Conservation (phyloP, 2,888 invertebrate species). For the Allolobophora icterica region DNA sequence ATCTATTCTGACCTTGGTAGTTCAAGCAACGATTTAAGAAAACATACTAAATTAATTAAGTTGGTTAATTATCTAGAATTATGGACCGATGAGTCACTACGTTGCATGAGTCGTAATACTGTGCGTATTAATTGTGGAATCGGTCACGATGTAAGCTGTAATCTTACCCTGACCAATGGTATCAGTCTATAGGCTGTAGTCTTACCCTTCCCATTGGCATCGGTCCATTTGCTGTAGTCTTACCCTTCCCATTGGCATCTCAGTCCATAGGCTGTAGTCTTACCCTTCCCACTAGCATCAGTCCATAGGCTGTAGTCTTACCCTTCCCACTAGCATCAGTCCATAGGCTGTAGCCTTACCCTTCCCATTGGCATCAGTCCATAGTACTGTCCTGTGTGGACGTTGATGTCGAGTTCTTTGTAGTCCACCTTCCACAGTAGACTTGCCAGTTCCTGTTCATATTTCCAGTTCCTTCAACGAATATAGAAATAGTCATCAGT, state of each 20-base stretch:
- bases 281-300: not conserved
- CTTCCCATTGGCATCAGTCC: not conserved
- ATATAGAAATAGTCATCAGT: not conserved
- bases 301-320: not conserved
- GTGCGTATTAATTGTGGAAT: too few species aligned
- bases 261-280: not conserved
- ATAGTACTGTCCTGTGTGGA: constrained; percentile 28
- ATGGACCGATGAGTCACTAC: too few species aligned
- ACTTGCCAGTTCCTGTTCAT: constrained; percentile 90
- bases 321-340: not conserved
- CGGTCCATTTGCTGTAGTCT: not conserved
- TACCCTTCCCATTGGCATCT: constrained; percentile 13
- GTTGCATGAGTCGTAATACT: too few species aligned
- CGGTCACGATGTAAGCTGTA: not conserved
- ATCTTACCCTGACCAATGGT: not conserved
- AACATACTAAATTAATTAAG: not conserved
- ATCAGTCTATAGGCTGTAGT: not conserved
- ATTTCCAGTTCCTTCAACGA: constrained; percentile 84
- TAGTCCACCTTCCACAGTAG: constrained; percentile 92
- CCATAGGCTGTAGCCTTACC: not conserved
- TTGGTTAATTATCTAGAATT: too few species aligned
- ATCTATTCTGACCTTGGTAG: not conserved
- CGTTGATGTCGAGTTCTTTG: constrained; percentile 73
- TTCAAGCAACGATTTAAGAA: not conserved
- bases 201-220: constrained; percentile 10